Evolutionary conservation across 2,888 invertebrate genomes (phyloP).

Genomic region (Alloplasta piceator): DNA sequence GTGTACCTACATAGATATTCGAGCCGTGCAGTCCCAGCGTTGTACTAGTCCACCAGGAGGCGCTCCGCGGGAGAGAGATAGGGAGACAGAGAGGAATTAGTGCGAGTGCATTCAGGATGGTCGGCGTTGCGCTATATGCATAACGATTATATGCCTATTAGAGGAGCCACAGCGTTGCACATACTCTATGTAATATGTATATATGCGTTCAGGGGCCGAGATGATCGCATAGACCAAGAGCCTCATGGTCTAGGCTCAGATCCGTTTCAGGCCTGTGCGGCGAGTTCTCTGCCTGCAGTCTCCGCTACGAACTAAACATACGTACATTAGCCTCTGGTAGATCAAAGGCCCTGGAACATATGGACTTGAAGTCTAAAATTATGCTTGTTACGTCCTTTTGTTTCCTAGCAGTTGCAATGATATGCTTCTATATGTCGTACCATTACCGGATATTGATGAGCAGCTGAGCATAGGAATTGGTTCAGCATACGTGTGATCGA

Average conservation of each 20-base stretch:
- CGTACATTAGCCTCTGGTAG: too few species aligned
- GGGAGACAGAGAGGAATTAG: conserved; percentile 53
- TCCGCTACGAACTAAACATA: neutral
- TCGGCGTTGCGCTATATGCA: conserved; percentile 74
- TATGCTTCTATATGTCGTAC: conserved; percentile 47
- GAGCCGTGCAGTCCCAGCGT: conserved; percentile 47
- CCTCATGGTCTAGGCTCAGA: conserved; percentile 15
- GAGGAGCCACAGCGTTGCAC: conserved; percentile 76
- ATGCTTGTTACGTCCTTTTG: conserved; percentile 22
- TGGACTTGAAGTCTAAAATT: too few species aligned
- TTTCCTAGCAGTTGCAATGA: neutral
- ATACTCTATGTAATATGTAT: conserved; percentile 36
- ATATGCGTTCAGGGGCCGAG: conserved; percentile 54
- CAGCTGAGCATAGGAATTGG: conserved; percentile 81
- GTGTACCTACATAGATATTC: conserved; percentile 55
- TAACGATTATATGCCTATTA: conserved; percentile 83
- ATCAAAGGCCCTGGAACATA: too few species aligned
- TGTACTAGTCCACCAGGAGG: conserved; percentile 57
- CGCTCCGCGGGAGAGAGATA: conserved; percentile 27
- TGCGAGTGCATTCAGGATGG: conserved; percentile 61
- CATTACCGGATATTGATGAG: conserved; percentile 80
- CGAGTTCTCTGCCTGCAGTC: conserved; percentile 17
- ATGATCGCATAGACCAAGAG: conserved; percentile 61
- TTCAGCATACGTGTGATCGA: conserved; percentile 80
- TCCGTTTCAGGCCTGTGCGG: conserved; percentile 27